Conservation (phyloP, 2,888 invertebrate species). For the Neoascia interrupta region DNA sequence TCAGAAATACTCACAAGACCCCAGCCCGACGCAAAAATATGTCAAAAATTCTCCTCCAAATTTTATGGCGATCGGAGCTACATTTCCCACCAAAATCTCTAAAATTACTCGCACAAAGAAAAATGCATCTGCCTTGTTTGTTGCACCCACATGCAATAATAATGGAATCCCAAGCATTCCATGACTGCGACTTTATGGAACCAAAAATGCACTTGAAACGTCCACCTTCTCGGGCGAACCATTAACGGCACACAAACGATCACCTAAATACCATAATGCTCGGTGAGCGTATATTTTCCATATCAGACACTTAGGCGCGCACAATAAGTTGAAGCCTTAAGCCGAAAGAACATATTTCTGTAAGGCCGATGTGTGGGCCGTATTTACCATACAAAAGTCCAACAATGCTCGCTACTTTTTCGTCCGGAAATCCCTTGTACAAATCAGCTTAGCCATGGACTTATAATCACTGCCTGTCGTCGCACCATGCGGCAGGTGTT, state of each 20-base stretch:
- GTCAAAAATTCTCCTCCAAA: too few relatives aligned
- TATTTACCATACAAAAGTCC: background rate
- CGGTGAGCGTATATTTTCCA: constrained; percentile 10
- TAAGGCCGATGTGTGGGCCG: background rate
- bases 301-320: constrained; percentile 52
- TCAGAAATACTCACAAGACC: too few relatives aligned
- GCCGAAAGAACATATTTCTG: constrained; percentile 5
- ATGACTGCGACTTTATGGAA: too few relatives aligned
- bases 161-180: too few relatives aligned
- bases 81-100: too few relatives aligned
- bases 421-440: constrained; percentile 37
- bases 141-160: too few relatives aligned
- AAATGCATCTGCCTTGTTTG: too few relatives aligned
- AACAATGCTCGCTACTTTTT: too few relatives aligned
- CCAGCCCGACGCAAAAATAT: too few relatives aligned
- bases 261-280: constrained; percentile 48
- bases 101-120: too few relatives aligned
- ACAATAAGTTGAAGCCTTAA: constrained; percentile 46
- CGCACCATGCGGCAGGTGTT: background rate
- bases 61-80: too few relatives aligned
- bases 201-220: too few relatives aligned
- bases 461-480: background rate
- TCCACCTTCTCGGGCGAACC: constrained; percentile 12
- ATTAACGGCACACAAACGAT: constrained; percentile 46
- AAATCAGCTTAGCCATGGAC: constrained; percentile 2